Evolutionary conservation across 2,797 vertebrate genomes (phyloP).

Genomic region (Cryptoblepharus egeriae): DNA sequence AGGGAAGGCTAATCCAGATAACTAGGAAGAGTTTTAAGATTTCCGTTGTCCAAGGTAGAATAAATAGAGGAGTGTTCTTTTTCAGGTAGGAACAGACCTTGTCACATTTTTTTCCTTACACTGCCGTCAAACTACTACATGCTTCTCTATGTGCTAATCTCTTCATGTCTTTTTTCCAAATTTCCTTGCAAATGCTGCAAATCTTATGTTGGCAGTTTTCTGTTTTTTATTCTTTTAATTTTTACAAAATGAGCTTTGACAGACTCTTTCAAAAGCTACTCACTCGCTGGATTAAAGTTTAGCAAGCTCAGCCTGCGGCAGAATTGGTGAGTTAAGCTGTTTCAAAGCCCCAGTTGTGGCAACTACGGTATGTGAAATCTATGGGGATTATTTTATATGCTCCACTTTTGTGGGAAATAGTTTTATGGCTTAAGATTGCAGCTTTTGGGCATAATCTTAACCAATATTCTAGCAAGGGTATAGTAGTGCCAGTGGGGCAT

Average conservation of each 20-base stretch:
- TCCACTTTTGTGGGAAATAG: too few relatives aligned
- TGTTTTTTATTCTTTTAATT: not conserved
- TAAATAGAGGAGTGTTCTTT: not conserved
- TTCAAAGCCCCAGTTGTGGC: too few relatives aligned
- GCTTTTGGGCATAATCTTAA: too few relatives aligned
- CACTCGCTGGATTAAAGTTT: too few relatives aligned
- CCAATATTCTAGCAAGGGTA: too few relatives aligned
- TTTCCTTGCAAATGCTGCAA: not conserved
- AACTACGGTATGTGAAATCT: too few relatives aligned
- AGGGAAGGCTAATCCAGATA: too few relatives aligned
- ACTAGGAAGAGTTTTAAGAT: not conserved
- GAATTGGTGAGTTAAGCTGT: too few relatives aligned
- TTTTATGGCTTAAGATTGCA: too few relatives aligned
- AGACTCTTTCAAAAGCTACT: not conserved
- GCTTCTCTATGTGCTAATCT: not conserved
- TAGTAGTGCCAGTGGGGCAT: too few relatives aligned
- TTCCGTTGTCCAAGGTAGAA: not conserved
- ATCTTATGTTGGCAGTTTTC: not conserved
- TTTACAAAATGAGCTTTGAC: not conserved
- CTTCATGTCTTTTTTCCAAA: not conserved
- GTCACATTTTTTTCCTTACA: not conserved
- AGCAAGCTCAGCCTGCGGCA: too few relatives aligned
- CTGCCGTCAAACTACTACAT: rapidly evolving
- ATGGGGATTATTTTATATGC: too few relatives aligned
- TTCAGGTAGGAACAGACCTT: slow-evolving; percentile 4